Base-by-base conservation (phyloP, 2,888 invertebrate genomes). In the Peribatodes rhomboidaria region DNA sequence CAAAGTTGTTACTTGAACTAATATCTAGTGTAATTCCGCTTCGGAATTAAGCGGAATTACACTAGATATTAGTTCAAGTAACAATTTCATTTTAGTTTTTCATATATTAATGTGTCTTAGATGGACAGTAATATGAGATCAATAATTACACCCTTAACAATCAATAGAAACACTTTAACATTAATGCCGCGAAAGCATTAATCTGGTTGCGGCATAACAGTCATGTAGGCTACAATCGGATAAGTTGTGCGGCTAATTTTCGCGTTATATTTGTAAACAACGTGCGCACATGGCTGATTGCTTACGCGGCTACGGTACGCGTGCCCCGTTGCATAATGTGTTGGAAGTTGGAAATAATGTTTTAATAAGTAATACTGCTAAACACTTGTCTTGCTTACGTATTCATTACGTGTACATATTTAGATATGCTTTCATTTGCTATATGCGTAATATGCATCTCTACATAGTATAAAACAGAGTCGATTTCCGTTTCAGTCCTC, bases 211-310 rank as follows among this genome's bases (percentile, higher is more conserved):
- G n/a, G n/a, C n/a, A n/a, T n/a, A 65, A 58, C 68, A 55, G 61
- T 65, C 55, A 63, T 67, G 64, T 69, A 58, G 63, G 67, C 64
- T 62, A 53, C 55, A 66, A 66, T 75, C 77, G 65, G 64, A 64
- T 65, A 61, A 57, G 56, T 60, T 61, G 79, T 78, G 78, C 71
- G 75, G 75, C 76, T 81, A 81, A 82, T 82, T 80, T 80, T 77
- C 76, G 77, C 70, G 69, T 67, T 69, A 75, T 82, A 74, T 84
- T 84, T 79, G 79, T 82, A 85, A 85, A 85, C 81, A 82, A 72
- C 68, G 68, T 64, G 73, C 69, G 72, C 75, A 78, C 74, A 79
- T 74, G 76, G 81, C 75, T 78, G 80, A 83, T 81, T 84, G 84
- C 75, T 82, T 83, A 82, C 77, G 75, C 72, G 69, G 78, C 80